A percentile compares a stretch with the other conserved stretches of the same genome.
phyloP scores from a whole-genome alignment of 2,888 invertebrate species.

The Amblyteles armatorius region DNA sequence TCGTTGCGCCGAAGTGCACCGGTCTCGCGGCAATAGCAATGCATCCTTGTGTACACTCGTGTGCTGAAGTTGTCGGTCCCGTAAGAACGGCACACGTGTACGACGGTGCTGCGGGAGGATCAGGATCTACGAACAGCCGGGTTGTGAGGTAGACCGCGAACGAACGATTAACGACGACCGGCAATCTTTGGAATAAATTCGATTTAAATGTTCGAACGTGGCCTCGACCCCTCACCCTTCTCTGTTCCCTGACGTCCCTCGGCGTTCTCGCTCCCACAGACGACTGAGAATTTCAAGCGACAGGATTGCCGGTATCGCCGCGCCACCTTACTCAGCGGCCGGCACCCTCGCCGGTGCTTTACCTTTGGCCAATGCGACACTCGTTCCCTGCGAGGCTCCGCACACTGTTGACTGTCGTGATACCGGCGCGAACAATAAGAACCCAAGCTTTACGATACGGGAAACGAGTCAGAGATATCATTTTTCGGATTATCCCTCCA shows the following conservation, averaged over 20 bases:
- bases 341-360: slow-evolving; percentile 5
- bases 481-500: slow-evolving; percentile 49
- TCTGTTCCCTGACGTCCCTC: slow-evolving; percentile 1
- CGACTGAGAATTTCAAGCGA: slow-evolving; percentile 30
- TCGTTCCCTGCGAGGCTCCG: slow-evolving; percentile 1
- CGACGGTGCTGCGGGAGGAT: slow-evolving; percentile 45
- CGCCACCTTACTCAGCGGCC: slow-evolving; percentile 27
- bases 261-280: slow-evolving; percentile 18
- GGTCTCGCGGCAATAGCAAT: slow-evolving; percentile 49
- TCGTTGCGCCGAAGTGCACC: slow-evolving; percentile 20
- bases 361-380: slow-evolving; percentile 11
- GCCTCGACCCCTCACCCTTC: slow-evolving; percentile 48
- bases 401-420: slow-evolving; percentile 10
- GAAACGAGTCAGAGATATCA: slow-evolving; percentile 43
- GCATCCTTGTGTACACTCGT: slow-evolving; percentile 9
- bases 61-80: slow-evolving; percentile 60
- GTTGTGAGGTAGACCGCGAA: slow-evolving; percentile 41
- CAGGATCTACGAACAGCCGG: slow-evolving; percentile 62
- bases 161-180: slow-evolving; percentile 70
- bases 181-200: slow-evolving; percentile 73
- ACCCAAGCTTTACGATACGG: slow-evolving; percentile 35
- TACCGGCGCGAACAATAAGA: slow-evolving; percentile 31
- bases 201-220: slow-evolving; percentile 61
- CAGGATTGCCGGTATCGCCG: not conserved
- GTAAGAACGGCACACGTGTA: slow-evolving; percentile 51